Conservation (phyloP, 2,113 vertebrate genomes). For the Heloderma charlesbogerti region DNA sequence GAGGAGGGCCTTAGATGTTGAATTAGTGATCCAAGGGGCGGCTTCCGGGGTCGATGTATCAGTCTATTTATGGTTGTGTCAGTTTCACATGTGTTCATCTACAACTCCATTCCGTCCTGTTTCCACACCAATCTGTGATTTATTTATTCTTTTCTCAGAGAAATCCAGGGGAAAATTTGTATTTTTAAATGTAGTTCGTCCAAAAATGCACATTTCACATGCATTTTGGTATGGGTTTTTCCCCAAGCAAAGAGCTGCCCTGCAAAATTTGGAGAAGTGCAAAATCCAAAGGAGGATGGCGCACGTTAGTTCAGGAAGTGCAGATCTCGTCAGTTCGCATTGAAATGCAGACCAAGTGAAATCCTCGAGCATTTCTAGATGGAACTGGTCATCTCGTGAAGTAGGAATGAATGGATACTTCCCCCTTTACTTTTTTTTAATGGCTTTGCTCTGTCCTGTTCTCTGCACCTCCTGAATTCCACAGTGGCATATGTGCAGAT, state of each 20-base stretch:
- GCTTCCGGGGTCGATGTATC: too few relatives aligned
- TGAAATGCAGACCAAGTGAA: neutral
- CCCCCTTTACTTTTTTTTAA: too few relatives aligned
- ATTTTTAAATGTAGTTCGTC: too few relatives aligned
- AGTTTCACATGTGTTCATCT: neutral
- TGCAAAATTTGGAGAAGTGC: too few relatives aligned
- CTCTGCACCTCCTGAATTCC: too few relatives aligned
- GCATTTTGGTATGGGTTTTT: too few relatives aligned
- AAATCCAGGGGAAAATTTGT: neutral
- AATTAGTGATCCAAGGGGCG: neutral
- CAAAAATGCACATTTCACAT: too few relatives aligned
- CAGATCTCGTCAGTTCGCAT: neutral
- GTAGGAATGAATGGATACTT: neutral
- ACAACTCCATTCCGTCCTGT: neutral
- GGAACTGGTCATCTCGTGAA: neutral
- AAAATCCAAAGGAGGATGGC: too few relatives aligned
- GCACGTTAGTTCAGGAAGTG: neutral
- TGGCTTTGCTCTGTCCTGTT: neutral
- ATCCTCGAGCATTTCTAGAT: neutral
- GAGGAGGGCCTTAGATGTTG: too few relatives aligned
- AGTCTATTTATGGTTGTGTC: neutral
- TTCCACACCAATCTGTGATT: neutral
- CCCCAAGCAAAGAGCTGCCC: too few relatives aligned
- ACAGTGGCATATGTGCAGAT: too few relatives aligned
- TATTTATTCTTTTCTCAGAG: neutral